Base-by-base conservation (phyloP, 1,140 invertebrate species). In the Yoshiicerus persimilis region DNA sequence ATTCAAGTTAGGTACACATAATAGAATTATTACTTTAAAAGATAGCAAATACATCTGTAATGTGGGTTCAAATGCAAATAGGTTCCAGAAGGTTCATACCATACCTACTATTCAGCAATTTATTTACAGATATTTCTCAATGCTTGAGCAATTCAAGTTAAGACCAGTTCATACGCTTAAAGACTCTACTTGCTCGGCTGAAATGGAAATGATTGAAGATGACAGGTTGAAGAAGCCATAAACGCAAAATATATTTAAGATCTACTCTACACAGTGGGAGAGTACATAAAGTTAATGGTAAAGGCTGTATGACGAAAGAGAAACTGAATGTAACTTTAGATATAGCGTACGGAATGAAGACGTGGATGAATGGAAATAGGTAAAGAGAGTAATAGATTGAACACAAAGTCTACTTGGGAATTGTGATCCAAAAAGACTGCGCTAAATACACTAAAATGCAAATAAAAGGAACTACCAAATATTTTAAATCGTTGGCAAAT, bases 221-320 rank as follows among this genome's bases (percentile, higher is more conserved):
- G 75, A 80, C 75, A 80, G 75, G 75, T 38, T 80, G 75, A 80
- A 80, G 66, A 34, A 80, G 75, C 20, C 75, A 36, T 34, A 80
- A 36, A 80, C 32, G 32, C 32, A 80, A 80, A 80, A 80, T 70
- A 80, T 34, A 80, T 34, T 70, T 70, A 70, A 30, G 27, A 34
- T 80, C 32, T 34, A 80, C 20, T 30, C 16, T 34, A 36, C 32
- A 32, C 75, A 36, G 20, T 36, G 30, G n/a, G 32, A 36, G 70
- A n/a, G n/a, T n/a, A n/a, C n/a, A n/a, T 13, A 34, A 36, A 80
- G 8, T 30, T n/a, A 34, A 80, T 23, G 32, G 16, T 10, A 34
- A 36, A 80, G 32, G 11, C 34, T 30, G 23, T 66, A 70, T 30
- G 66, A 32, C 66, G 66, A 70, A 70, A 30, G 66, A 70, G 66